Percentiles rank a stretch among this genome's conserved stretches.
Conservation (phyloP, 1,140 invertebrate genomes). For the Drosophila sproati region DNA sequence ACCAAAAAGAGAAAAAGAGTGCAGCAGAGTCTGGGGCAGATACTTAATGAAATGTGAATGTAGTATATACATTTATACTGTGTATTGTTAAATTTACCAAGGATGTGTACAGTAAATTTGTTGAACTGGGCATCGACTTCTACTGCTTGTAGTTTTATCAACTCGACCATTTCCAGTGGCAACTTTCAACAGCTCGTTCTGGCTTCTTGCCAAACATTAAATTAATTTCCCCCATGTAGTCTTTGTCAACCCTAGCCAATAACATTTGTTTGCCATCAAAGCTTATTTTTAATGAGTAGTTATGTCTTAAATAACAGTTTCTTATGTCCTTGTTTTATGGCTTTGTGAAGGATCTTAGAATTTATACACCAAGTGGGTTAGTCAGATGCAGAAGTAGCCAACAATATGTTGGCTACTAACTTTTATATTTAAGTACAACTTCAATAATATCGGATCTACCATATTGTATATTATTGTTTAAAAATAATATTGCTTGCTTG, state of each 20-base stretch:
- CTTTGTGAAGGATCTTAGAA: not conserved
- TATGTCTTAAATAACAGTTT: slow-evolving; percentile 63
- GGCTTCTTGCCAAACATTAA: slow-evolving; percentile 57
- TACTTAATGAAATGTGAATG: slow-evolving; percentile 23
- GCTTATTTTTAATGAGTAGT: slow-evolving; percentile 54
- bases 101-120: slow-evolving; percentile 28
- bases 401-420: too few species aligned
- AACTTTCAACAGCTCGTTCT: not conserved
- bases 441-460: too few species aligned
- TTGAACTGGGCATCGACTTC: slow-evolving; percentile 25
- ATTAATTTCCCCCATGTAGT: slow-evolving; percentile 64
- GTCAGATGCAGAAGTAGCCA: too few species aligned
- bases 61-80: not conserved
- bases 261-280: slow-evolving; percentile 51
- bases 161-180: not conserved
- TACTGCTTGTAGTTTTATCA: slow-evolving; percentile 24
- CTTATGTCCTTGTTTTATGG: not conserved
- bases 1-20: slow-evolving; percentile 2
- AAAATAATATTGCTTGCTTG: too few species aligned
- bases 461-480: too few species aligned
- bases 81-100: slow-evolving; percentile 31
- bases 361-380: not conserved
- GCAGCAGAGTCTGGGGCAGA: slow-evolving; percentile 4
- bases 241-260: slow-evolving; percentile 35
- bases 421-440: too few species aligned